These are phyloP conservation scores for Falco berigora DNA, from an alignment of 2,797 vertebrate species.

Conservation along the genomic window DNA sequence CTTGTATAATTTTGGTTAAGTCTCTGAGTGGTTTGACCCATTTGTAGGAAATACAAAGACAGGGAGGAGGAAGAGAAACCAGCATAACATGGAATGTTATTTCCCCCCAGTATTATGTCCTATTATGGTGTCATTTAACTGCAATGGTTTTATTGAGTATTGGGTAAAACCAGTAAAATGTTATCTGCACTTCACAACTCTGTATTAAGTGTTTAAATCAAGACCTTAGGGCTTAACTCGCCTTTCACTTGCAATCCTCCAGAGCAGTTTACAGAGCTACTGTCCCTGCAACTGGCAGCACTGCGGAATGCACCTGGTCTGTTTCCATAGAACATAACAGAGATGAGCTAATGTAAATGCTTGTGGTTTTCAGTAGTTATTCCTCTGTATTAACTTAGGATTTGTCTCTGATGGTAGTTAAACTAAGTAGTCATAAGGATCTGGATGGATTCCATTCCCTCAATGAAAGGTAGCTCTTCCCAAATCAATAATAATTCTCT, in stretches of 20 bases:
- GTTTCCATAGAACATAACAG: neutral
- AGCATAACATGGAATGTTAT: neutral
- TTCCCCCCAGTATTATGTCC: neutral
- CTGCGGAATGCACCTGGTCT: neutral
- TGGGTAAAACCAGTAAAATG: neutral
- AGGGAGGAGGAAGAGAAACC: neutral
- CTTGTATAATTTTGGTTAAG: neutral
- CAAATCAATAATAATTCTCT: neutral
- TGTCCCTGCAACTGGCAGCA: neutral
- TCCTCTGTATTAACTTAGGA: neutral
- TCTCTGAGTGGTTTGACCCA: neutral
- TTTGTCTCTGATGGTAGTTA: neutral
- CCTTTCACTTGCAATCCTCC: neutral
- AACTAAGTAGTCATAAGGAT: neutral
- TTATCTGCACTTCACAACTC: neutral
- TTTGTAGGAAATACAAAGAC: neutral
- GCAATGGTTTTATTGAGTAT: neutral
- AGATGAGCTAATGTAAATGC: neutral
- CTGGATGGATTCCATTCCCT: neutral
- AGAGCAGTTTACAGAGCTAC: neutral
- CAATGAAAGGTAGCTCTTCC: neutral
- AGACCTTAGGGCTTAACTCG: neutral
- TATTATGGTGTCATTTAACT: neutral
- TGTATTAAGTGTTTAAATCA: neutral
- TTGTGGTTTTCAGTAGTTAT: neutral